A percentile compares a stretch with the other conserved stretches of the same genome.
These are phyloP conservation scores for Leptinotarsa juncta DNA, from an alignment of 2,888 invertebrate species.

Conservation along the genomic window DNA sequence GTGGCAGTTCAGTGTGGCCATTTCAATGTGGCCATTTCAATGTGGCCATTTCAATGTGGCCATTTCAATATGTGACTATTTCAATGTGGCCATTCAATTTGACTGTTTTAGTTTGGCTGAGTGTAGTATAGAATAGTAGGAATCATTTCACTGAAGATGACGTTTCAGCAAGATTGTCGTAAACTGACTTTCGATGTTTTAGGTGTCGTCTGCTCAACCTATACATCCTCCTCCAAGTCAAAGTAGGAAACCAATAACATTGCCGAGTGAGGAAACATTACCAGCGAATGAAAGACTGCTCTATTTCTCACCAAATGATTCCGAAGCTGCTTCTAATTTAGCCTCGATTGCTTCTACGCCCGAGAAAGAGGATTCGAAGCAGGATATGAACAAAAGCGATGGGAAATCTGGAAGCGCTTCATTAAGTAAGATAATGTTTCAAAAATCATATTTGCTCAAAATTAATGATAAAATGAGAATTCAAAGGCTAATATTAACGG, in stretches of 20 bases:
- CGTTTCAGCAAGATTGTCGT: background rate
- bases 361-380: constrained; percentile 45
- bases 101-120: no score
- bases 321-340: constrained; percentile 48
- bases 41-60: no score
- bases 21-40: no score
- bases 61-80: no score
- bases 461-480: no score
- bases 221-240: constrained; percentile 39
- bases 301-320: constrained; percentile 69
- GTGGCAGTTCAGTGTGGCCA: no score
- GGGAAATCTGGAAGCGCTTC: constrained; percentile 42
- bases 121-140: no score
- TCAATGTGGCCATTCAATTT: no score
- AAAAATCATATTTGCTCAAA: no score
- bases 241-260: constrained; percentile 58
- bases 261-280: constrained; percentile 68
- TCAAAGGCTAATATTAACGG: no score
- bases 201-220: constrained; percentile 40
- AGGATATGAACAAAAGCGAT: constrained; percentile 50
- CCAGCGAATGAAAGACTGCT: constrained; percentile 67
- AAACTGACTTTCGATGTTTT: background rate
- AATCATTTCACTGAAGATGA: no score
- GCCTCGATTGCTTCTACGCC: constrained; percentile 44
- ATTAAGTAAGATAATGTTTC: constrained; percentile 32